phyloP scores from a whole-genome alignment of 2,797 vertebrate species.

The Syngnathus acus region DNA sequence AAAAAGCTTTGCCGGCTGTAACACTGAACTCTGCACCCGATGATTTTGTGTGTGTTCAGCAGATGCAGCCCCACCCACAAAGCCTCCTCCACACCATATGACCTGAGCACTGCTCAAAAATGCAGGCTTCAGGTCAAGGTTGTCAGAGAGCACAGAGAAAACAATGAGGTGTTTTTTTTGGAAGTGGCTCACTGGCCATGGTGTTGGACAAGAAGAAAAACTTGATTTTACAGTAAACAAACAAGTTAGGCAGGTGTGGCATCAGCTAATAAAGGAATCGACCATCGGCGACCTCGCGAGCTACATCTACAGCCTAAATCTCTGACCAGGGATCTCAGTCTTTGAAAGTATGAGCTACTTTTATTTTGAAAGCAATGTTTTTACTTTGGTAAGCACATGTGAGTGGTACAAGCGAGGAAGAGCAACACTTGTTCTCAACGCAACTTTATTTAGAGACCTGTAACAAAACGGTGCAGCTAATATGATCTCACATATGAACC shows the following conservation, averaged over 20 bases:
- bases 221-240: not conserved
- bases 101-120: conserved; percentile 8
- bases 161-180: conserved; percentile 6
- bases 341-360: not conserved
- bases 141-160: conserved; percentile 11
- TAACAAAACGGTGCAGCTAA: not conserved
- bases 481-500: too few relatives aligned
- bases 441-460: not conserved
- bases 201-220: not conserved
- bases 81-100: conserved; percentile 33
- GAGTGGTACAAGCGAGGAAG: not conserved
- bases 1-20: conserved; percentile 24
- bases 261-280: not conserved
- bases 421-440: too few relatives aligned
- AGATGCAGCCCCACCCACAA: conserved; percentile 34
- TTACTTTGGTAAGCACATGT: not conserved
- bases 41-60: conserved; percentile 43
- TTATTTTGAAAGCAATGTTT: not conserved
- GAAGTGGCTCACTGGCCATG: not conserved
- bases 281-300: not conserved
- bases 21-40: conserved; percentile 25
- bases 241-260: not conserved
- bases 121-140: conserved; percentile 18
- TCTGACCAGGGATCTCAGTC: not conserved
- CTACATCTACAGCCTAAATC: not conserved